Percentiles rank a stretch among this genome's conserved stretches.
Conservation (phyloP, 2,888 invertebrate species). For the Theretra japonica region DNA sequence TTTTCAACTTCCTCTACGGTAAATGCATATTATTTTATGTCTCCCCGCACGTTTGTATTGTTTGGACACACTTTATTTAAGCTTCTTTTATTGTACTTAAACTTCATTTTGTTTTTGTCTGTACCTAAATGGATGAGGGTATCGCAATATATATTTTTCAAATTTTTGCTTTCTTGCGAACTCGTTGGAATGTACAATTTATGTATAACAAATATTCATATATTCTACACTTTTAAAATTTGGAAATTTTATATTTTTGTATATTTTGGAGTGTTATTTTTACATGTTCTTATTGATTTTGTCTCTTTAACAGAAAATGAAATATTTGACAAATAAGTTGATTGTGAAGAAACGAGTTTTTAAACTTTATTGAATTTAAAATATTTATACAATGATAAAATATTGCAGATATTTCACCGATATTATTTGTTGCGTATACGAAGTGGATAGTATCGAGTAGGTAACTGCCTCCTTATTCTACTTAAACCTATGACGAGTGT, state of each 20-base stretch:
- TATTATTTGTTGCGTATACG: neutral
- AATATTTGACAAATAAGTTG: slow-evolving; percentile 9
- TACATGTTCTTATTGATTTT: neutral
- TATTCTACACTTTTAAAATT: neutral
- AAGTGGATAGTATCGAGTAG: neutral
- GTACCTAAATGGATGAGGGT: neutral
- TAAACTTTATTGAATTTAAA: neutral
- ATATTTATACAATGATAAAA: neutral
- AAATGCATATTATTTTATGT: slow-evolving; percentile 1
- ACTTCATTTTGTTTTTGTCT: neutral
- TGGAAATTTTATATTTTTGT: slow-evolving; percentile 29
- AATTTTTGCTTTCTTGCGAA: neutral
- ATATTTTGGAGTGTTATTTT: slow-evolving; percentile 43
- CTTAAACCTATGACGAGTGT: neutral
- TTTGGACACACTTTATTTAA: slow-evolving; percentile 29
- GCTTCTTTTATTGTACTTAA: slow-evolving; percentile 22
- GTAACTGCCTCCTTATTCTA: neutral
- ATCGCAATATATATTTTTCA: neutral
- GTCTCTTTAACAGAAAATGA: slow-evolving; percentile 9
- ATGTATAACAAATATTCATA: neutral
- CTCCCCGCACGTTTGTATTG: slow-evolving; percentile 33
- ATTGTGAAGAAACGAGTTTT: neutral
- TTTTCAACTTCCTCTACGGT: slow-evolving; percentile 23
- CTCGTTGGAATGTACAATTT: neutral
- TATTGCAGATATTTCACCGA: neutral